A percentile compares a stretch with the other conserved stretches of the same genome.
Evolutionary conservation across 2,888 invertebrate genomes (phyloP).

Genomic region (Gibbula magus): DNA sequence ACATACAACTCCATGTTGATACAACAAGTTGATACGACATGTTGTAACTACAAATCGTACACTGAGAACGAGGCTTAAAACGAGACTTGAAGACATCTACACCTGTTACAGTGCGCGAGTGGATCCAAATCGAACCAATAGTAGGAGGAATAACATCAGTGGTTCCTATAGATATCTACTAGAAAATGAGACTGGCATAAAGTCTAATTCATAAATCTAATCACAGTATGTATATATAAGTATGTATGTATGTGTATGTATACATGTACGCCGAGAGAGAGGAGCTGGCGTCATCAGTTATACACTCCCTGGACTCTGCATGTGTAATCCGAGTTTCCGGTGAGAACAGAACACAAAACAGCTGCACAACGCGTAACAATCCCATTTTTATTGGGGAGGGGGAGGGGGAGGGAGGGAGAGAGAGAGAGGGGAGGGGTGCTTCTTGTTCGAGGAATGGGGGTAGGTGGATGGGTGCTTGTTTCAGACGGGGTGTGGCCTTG

Average conservation of each 20-base stretch:
- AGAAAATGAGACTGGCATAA: not conserved
- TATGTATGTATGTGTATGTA: not conserved
- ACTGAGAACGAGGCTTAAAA: too few species aligned
- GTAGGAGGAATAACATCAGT: not conserved
- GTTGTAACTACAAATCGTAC: too few species aligned
- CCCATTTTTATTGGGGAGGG: not conserved
- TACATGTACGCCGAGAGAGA: not conserved
- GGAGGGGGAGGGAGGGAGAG: constrained; percentile 8
- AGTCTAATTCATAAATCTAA: not conserved
- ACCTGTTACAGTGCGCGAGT: too few species aligned
- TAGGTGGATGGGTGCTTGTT: not conserved
- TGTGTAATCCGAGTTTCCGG: not conserved
- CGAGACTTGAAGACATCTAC: too few species aligned
- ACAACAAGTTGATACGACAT: too few species aligned
- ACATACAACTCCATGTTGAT: too few species aligned
- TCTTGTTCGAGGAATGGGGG: not conserved
- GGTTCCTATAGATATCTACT: not conserved
- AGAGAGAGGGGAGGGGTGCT: not conserved
- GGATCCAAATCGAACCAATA: too few species aligned
- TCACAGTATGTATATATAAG: not conserved
- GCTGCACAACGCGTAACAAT: not conserved
- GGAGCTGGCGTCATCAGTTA: too few species aligned
- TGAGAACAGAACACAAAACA: not conserved
- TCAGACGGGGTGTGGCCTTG: too few species aligned
- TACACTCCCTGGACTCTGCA: not conserved